phyloP scores from a whole-genome alignment of 2,797 vertebrate species.

The Manis pentadactyla region DNA sequence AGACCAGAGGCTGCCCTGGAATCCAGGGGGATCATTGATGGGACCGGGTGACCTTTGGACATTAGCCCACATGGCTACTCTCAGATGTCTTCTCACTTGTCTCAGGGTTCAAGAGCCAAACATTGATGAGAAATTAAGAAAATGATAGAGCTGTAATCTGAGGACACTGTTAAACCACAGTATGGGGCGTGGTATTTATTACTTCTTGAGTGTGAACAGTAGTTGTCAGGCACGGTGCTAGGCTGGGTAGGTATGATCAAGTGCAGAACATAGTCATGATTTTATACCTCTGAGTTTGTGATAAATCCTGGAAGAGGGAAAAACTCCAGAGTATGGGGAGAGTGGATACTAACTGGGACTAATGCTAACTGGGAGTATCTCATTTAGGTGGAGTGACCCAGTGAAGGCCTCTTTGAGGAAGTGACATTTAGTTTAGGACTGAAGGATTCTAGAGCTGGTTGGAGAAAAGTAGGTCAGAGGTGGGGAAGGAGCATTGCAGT shows the following conservation, averaged over 20 bases:
- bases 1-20: neutral
- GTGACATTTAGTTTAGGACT: neutral
- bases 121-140: neutral
- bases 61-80: neutral
- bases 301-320: neutral
- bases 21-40: neutral
- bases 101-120: neutral
- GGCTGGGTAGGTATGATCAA: neutral
- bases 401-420: neutral
- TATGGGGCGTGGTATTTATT: neutral
- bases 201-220: neutral
- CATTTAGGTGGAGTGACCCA: neutral
- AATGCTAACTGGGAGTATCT: neutral
- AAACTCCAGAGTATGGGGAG: neutral
- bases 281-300: neutral
- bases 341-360: neutral
- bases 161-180: neutral
- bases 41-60: neutral
- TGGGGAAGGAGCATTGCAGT: neutral
- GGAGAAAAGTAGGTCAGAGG: neutral
- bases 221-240: neutral
- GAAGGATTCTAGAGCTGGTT: neutral
- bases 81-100: neutral
- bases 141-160: neutral
- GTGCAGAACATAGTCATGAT: neutral